A percentile compares a stretch with the other conserved stretches of the same genome.
Evolutionary conservation across 2,113 vertebrate genomes (phyloP).

Genomic region (Eurypyga helias): DNA sequence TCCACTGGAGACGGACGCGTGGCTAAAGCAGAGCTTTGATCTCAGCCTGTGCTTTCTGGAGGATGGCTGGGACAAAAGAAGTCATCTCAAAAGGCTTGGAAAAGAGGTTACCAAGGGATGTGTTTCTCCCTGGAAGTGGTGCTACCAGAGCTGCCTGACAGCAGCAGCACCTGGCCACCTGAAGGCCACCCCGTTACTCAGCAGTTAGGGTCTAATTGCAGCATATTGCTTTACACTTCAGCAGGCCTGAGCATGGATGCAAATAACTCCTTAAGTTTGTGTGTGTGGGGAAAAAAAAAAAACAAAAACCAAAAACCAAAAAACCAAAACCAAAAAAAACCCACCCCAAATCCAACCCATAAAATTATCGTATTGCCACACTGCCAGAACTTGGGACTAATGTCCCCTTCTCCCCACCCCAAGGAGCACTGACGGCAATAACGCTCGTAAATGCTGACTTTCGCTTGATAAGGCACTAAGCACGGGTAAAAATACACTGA

Average conservation of each 20-base stretch:
- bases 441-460: background rate
- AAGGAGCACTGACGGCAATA: background rate
- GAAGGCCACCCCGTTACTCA: background rate
- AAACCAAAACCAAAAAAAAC: too few relatives aligned
- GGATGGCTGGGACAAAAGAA: constrained; percentile 9
- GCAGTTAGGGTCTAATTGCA: background rate
- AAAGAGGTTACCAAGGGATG: background rate
- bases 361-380: background rate
- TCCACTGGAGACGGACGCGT: background rate
- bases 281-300: background rate
- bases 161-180: background rate
- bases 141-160: background rate
- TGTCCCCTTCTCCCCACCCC: background rate
- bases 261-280: background rate
- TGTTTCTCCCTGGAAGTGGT: rapidly evolving
- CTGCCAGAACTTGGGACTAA: background rate
- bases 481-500: background rate
- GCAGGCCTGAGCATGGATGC: background rate
- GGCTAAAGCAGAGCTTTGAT: constrained; percentile 54
- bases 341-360: background rate
- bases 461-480: background rate
- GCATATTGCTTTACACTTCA: constrained; percentile 25
- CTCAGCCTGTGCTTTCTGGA: background rate
- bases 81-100: background rate
- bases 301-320: background rate